Conservation (phyloP, 2,888 invertebrate genomes). For the Lithophane ornitopus region DNA sequence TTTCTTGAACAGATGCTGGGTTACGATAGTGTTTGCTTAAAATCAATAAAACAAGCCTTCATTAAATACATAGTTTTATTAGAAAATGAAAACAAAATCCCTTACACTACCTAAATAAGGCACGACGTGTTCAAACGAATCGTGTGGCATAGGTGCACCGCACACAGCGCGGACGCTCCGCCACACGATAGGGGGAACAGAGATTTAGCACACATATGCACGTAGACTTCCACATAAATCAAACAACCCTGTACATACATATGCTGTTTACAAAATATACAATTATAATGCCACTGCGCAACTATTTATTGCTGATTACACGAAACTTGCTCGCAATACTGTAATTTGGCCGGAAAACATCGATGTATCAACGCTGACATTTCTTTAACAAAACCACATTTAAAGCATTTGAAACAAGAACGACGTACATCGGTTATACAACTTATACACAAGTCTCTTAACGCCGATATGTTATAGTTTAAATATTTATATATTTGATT, state of each 20-base stretch:
- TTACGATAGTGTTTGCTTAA: neutral
- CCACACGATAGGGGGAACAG: conserved; percentile 57
- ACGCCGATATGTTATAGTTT: conserved; percentile 65
- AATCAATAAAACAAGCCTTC: conserved; percentile 67
- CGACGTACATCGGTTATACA: conserved; percentile 40
- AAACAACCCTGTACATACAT: conserved; percentile 74
- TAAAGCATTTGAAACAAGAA: conserved; percentile 50
- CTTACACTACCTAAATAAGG: conserved; percentile 90
- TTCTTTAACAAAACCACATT: conserved; percentile 51
- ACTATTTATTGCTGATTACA: conserved; percentile 56
- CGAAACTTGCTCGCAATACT: conserved; percentile 64
- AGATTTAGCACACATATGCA: conserved; percentile 68
- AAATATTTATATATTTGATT: conserved; percentile 55
- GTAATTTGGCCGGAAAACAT: conserved; percentile 75
- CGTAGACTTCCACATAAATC: conserved; percentile 65
- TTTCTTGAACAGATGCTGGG: too few relatives aligned
- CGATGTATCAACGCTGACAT: conserved; percentile 65
- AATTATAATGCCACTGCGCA: conserved; percentile 66
- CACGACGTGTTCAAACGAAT: conserved; percentile 85
- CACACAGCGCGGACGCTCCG: conserved; percentile 41
- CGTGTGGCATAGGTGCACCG: conserved; percentile 49
- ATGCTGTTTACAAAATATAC: conserved; percentile 77
- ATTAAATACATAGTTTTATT: conserved; percentile 88
- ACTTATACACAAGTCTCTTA: conserved; percentile 49
- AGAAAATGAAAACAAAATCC: conserved; percentile 90